Percentiles rank a stretch among this genome's conserved stretches.
Conservation (phyloP, 2,888 invertebrate genomes). For the Lasioglossum zephyrum region DNA sequence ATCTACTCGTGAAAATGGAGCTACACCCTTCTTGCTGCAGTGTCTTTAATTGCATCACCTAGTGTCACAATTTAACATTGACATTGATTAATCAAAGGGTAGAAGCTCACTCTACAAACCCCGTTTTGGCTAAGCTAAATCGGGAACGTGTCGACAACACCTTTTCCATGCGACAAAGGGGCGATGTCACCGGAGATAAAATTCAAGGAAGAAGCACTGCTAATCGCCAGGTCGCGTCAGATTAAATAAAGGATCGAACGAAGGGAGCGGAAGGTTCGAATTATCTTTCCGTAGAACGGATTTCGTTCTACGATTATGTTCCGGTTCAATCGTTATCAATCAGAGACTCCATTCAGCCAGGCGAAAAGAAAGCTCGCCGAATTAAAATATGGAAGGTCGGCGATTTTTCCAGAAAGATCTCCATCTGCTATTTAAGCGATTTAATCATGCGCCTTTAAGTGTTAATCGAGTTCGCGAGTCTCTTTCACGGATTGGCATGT, state of each 20-base stretch:
- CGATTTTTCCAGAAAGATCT: background rate
- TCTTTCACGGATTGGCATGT: background rate
- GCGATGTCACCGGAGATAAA: background rate
- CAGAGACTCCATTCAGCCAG: background rate
- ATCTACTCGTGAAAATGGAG: too few relatives aligned
- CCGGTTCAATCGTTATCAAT: background rate
- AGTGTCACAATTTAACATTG: background rate
- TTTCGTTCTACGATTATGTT: slow-evolving; percentile 8
- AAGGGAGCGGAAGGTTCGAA: background rate
- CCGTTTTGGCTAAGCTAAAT: background rate
- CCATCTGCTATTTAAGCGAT: background rate
- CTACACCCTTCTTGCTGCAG: too few relatives aligned
- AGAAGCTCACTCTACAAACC: background rate
- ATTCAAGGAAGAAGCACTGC: background rate
- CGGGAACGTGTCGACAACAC: background rate
- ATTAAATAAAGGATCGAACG: background rate
- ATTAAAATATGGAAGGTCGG: background rate
- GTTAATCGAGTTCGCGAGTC: background rate
- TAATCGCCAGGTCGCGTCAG: background rate
- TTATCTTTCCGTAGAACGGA: background rate
- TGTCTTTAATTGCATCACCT: too few relatives aligned
- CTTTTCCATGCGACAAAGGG: background rate
- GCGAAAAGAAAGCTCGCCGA: background rate
- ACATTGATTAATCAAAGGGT: too few relatives aligned
- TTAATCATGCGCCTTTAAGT: background rate